Evolutionary conservation across 2,113 vertebrate genomes (phyloP).

Genomic region (Megalops atlanticus): DNA sequence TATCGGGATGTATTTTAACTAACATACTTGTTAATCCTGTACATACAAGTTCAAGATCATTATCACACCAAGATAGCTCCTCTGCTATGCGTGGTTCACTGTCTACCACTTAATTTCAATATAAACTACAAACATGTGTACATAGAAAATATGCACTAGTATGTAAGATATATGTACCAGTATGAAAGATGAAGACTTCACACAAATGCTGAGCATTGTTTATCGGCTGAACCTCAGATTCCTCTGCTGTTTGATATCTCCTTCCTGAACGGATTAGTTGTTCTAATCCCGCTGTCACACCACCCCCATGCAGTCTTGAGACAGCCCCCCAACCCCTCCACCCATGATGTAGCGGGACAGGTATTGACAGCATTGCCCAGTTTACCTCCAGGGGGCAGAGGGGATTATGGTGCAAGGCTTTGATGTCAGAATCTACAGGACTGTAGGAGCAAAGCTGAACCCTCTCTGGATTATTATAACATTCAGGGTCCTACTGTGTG

Average conservation of each 20-base stretch:
- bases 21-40: too few species aligned
- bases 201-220: background rate
- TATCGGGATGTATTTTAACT: too few species aligned
- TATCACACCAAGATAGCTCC: too few species aligned
- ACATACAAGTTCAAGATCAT: too few species aligned
- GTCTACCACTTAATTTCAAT: too few species aligned
- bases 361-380: conserved; percentile 45
- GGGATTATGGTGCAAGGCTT: conserved; percentile 60
- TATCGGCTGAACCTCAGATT: background rate
- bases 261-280: conserved; percentile 46
- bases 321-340: background rate
- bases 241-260: background rate
- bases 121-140: too few species aligned
- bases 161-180: background rate
- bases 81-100: too few species aligned
- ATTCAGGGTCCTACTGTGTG: conserved; percentile 30
- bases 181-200: background rate
- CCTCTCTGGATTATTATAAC: conserved; percentile 48
- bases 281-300: conserved; percentile 61
- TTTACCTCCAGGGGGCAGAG: conserved; percentile 53
- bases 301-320: conserved; percentile 41
- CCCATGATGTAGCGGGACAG: conserved; percentile 33
- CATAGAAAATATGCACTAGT: background rate
- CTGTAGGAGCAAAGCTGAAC: conserved; percentile 37
- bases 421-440: conserved; percentile 62